A percentile compares a stretch with the other conserved stretches of the same genome.
Conservation (phyloP, 2,888 invertebrate genomes). For the Drosophila diplacantha region DNA sequence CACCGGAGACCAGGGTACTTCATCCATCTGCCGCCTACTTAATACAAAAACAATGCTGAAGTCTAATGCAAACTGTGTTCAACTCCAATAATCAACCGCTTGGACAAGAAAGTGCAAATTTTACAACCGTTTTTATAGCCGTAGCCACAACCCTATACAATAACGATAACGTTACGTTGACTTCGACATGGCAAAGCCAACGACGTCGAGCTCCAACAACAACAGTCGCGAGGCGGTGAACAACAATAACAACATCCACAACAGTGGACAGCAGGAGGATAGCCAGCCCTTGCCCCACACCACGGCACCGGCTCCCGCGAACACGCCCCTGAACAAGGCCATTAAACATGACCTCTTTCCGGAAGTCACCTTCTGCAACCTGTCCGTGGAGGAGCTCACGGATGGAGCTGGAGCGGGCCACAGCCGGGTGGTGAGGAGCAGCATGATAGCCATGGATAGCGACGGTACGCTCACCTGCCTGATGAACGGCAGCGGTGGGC, state of each 20-base stretch:
- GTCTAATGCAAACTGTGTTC: slow-evolving; percentile 56
- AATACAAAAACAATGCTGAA: slow-evolving; percentile 52
- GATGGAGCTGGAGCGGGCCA: slow-evolving; percentile 46
- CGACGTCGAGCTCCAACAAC: slow-evolving; percentile 35
- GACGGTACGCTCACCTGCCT: slow-evolving; percentile 47
- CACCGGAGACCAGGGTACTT: slow-evolving; percentile 10
- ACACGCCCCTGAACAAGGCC: slow-evolving; percentile 68
- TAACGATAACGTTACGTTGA: slow-evolving; percentile 15
- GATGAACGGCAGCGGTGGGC: slow-evolving; percentile 39
- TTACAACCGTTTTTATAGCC: slow-evolving; percentile 34
- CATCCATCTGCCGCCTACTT: slow-evolving; percentile 36
- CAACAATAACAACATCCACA: slow-evolving; percentile 26
- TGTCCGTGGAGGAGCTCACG: slow-evolving; percentile 68
- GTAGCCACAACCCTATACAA: slow-evolving; percentile 14
- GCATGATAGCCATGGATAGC: slow-evolving; percentile 63
- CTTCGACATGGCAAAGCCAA: slow-evolving; percentile 56
- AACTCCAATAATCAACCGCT: slow-evolving; percentile 44
- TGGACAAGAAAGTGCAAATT: slow-evolving; percentile 56
- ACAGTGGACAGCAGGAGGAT: slow-evolving; percentile 43
- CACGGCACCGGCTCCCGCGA: slow-evolving; percentile 55
- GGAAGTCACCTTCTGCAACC: slow-evolving; percentile 77
- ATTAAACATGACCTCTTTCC: slow-evolving; percentile 76
- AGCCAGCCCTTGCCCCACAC: slow-evolving; percentile 35
- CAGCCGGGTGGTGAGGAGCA: slow-evolving; percentile 58
- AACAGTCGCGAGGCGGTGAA: slow-evolving; percentile 30